These are phyloP conservation scores for Melopsittacus undulatus DNA, from an alignment of 2,797 vertebrate species.

Conservation along the genomic window DNA sequence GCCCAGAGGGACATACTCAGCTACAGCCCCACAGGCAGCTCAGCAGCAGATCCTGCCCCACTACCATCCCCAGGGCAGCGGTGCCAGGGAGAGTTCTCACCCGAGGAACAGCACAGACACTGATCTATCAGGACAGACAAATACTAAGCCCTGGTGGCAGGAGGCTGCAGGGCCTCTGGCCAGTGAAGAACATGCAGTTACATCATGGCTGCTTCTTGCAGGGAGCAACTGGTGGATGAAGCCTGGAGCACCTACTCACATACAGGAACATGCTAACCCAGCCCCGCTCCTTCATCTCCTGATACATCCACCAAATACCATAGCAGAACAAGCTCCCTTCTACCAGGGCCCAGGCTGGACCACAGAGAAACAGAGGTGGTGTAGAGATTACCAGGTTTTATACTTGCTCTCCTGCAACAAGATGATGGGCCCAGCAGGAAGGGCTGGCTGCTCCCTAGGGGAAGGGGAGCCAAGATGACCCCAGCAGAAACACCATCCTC, in stretches of 20 bases:
- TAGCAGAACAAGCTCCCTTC: not conserved
- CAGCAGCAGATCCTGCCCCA: not conserved
- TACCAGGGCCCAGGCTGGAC: not conserved
- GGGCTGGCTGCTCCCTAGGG: not conserved
- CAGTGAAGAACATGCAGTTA: not conserved
- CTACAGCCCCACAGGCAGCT: not conserved
- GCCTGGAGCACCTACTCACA: not conserved
- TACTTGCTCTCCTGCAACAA: not conserved
- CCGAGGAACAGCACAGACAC: not conserved
- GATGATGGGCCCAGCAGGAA: not conserved
- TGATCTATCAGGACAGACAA: not conserved
- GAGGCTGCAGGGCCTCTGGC: not conserved
- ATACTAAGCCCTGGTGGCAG: not conserved
- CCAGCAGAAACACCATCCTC: not conserved
- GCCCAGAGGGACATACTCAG: not conserved
- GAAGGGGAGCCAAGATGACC: not conserved
- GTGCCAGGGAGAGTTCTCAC: not conserved
- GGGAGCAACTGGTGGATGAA: not conserved
- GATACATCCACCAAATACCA: not conserved
- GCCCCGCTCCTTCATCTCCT: not conserved
- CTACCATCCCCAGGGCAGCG: not conserved
- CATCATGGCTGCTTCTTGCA: not conserved
- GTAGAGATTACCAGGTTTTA: not conserved
- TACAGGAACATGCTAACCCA: not conserved
- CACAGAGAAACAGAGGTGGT: fast-evolving